Conservation (phyloP, 2,113 vertebrate genomes). For the Gymnobelideus leadbeateri region DNA sequence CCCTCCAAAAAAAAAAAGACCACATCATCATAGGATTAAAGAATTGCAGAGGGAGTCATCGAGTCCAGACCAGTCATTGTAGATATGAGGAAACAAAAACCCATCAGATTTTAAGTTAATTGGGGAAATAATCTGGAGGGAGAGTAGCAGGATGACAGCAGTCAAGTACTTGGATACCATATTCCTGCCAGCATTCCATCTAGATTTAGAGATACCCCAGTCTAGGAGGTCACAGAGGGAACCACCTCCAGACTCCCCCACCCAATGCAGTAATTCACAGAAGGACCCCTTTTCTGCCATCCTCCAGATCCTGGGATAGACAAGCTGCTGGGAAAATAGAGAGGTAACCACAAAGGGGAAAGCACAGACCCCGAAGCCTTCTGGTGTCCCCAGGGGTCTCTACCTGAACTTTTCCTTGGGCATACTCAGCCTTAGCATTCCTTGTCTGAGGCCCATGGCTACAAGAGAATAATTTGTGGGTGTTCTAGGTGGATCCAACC, state of each 20-base stretch:
- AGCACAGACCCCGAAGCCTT: not conserved
- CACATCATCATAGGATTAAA: not conserved
- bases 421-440: not conserved
- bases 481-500: not conserved
- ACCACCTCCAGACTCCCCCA: not conserved
- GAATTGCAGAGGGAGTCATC: not conserved
- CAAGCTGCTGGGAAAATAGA: not conserved
- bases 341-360: not conserved
- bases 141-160: not conserved
- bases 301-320: not conserved
- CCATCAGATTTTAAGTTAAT: not conserved
- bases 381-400: not conserved
- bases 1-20: no score
- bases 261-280: not conserved
- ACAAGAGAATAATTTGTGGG: not conserved
- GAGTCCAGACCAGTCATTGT: not conserved
- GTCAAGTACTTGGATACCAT: not conserved
- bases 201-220: not conserved
- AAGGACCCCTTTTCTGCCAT: not conserved
- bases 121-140: not conserved
- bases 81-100: not conserved
- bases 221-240: not conserved
- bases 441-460: not conserved
- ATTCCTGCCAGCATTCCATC: not conserved
- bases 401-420: not conserved